phyloP scores from a whole-genome alignment of 2,113 vertebrate genomes.

The Muntiacus muntjak region DNA sequence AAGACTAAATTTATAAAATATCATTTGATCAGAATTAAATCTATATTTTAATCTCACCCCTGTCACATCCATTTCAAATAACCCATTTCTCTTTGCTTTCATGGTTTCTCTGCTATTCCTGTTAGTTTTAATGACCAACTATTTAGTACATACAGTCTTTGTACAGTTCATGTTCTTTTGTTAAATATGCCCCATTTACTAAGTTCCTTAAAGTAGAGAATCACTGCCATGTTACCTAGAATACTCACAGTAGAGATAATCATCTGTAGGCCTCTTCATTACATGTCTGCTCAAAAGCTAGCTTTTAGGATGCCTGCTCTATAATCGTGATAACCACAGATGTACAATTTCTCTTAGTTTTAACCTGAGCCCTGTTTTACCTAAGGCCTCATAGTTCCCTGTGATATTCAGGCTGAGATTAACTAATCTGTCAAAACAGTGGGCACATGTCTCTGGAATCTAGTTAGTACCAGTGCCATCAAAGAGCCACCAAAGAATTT shows the following conservation, averaged over 20 bases:
- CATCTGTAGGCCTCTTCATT: neutral
- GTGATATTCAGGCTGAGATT: neutral
- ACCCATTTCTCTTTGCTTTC: neutral
- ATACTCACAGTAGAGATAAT: neutral
- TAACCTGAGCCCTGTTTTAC: neutral
- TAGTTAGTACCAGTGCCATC: neutral
- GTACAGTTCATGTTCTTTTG: neutral
- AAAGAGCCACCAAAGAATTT: neutral
- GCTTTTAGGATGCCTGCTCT: neutral
- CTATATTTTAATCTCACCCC: neutral
- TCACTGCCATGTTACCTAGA: neutral
- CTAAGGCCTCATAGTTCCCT: neutral
- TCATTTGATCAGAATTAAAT: neutral
- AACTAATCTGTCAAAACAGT: neutral
- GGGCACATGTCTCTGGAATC: neutral
- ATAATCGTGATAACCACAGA: neutral
- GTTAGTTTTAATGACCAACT: neutral
- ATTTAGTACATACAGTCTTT: neutral
- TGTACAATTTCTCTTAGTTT: neutral
- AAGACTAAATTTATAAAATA: neutral
- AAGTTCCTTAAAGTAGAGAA: neutral
- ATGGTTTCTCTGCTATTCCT: neutral
- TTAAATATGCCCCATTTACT: neutral
- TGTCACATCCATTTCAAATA: neutral
- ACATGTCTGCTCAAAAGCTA: neutral